phyloP scores from a whole-genome alignment of 2,797 vertebrate genomes.

The Pitangus sulphuratus region DNA sequence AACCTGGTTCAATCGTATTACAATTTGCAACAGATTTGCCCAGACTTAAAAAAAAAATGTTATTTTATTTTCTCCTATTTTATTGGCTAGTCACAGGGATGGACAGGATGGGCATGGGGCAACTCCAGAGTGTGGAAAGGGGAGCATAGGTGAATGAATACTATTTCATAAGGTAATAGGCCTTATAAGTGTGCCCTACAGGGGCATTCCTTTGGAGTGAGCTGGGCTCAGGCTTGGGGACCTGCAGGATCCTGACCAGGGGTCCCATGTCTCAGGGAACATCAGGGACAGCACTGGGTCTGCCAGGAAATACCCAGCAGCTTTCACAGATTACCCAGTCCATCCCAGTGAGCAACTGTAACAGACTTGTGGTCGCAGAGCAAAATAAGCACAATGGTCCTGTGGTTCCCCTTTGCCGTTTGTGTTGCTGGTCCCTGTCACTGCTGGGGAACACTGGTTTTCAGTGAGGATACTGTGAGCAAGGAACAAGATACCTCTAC shows the following conservation, averaged over 20 bases:
- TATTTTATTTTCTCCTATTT: neutral
- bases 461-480: neutral
- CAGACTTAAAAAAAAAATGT: neutral
- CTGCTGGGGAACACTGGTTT: neutral
- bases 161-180: neutral
- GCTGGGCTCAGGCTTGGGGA: neutral
- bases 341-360: accelerated
- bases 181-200: neutral
- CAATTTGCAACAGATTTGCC: neutral
- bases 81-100: neutral
- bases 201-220: neutral
- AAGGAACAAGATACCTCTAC: neutral
- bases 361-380: neutral
- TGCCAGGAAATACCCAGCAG: neutral
- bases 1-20: accelerated
- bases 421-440: neutral
- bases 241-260: neutral
- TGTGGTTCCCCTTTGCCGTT: neutral
- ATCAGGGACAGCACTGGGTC: neutral
- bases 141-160: neutral
- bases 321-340: neutral
- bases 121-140: neutral
- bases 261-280: neutral
- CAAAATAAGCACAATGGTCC: accelerated
- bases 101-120: neutral